Evolutionary conservation across 2,888 invertebrate genomes (phyloP), one percentile per base, ranked within the genome.

Genomic region (Andrena haemorrhoa): DNA sequence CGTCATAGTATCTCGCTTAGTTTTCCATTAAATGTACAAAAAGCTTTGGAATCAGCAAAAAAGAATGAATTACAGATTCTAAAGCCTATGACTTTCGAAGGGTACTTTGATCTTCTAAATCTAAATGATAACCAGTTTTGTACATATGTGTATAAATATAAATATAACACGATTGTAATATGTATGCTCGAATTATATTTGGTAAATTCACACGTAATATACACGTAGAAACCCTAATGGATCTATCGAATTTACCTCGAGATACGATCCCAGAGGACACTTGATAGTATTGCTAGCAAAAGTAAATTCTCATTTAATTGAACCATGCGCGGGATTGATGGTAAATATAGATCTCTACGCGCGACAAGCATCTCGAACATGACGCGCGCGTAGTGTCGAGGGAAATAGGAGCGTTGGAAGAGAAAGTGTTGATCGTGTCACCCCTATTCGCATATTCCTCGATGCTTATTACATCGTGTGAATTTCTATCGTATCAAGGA

Each of bases 141-240:
- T 82, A 82, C 51, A 82, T 71, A 77, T 82, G 77, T 77, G 70
- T 61, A 63, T 79, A 63, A 64, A 56, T 61, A 66, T 79, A 63
- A 64, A 56, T 61, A 71, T 41, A 53, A 71, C 26, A 12, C 2
- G 58, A 63, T 49, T 82, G 61, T 71, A 68, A n/a, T 29, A 61
- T 64, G 58, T 71, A 58, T 71, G 56, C 75, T 71, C 74, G 10
- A 76, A 65, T 76, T 76, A 70, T 68, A 76, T 76, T 73, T 76
- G 20, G 49, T 80, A 74, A n/a, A 65, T 79, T 49, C 61, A 12
- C 61, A 66, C 33, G 31, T 16, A 60, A 56, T 35, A 81, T 29
- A n/a, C 26, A 20, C 65, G 29, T 58, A 64, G 60, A 69, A n/a
- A 41, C 16, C n/a, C 12, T 12, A 3, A 41, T 41, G 12, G 29